Conservation (phyloP, 2,797 vertebrate species). For the Mormyrops boulengeri region DNA sequence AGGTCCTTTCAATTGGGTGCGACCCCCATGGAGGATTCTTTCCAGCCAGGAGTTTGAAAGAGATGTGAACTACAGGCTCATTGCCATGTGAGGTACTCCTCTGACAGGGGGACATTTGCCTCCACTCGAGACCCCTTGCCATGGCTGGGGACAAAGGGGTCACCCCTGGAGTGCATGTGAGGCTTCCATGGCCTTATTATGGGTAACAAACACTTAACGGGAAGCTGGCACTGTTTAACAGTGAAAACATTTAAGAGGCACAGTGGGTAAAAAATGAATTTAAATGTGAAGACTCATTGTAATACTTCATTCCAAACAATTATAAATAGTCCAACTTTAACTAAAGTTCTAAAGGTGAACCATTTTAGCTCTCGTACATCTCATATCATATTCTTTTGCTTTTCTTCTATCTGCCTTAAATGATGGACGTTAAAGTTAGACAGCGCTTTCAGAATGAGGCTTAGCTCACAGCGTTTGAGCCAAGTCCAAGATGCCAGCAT, state of each 20-base stretch:
- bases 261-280: not conserved
- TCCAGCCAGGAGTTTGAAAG: constrained; percentile 27
- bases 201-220: constrained; percentile 6
- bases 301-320: not conserved
- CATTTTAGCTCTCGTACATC: not conserved
- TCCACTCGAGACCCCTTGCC: constrained; percentile 1
- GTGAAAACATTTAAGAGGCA: not conserved
- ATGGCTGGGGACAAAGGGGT: not conserved
- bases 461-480: too few relatives aligned
- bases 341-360: not conserved
- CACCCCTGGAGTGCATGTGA: not conserved
- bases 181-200: not conserved
- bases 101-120: not conserved
- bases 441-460: not conserved
- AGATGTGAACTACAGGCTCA: constrained; percentile 28
- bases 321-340: not conserved
- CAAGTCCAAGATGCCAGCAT: not conserved
- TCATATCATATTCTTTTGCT: not conserved
- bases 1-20: constrained; percentile 18
- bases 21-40: constrained; percentile 19
- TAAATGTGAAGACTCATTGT: not conserved
- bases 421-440: not conserved
- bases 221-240: not conserved
- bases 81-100: constrained; percentile 25
- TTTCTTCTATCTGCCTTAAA: not conserved